Base-by-base conservation (phyloP, 2,797 vertebrate species). In the Crocodylus rhombifer region DNA sequence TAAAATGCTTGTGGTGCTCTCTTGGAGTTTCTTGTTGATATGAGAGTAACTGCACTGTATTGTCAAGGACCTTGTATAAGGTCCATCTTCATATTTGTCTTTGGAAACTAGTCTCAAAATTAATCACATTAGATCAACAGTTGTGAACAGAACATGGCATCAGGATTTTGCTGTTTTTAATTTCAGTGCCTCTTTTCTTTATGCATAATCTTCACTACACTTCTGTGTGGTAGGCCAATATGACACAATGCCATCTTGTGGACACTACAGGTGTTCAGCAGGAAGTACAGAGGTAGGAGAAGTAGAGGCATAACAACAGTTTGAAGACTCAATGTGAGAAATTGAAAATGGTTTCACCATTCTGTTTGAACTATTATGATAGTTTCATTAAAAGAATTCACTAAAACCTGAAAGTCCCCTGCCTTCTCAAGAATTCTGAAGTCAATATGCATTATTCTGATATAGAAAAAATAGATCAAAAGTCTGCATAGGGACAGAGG, bases 11-110 rank as follows among this genome's bases (percentile, higher is more conserved):
- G 30, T 2, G 1, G 55, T 93, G 57, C 62, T 89, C 42, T 65
- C 92, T 74, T 89, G 55, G 74, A 80, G 62, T 73, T 61, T 26
- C 58, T 23, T 67, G 76, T 64, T 92, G 65, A 85, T 92, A 74
- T 71, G 71, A 73, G 55, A 23, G 62, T 57, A 80, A 55, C 18
- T 83, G 77, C 61, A 23, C 14, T 83, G 6, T 14, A 7, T 18
- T 23, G 1, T 3, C 5, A 6, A 78, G 14, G 67, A 80, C 90
- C 42, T 51, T 51, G 42, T 51, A 51, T 51, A 51, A 51, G 42
- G 42, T 10, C 9, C 42, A 51, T 51, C 42, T 51, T 51, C 42
- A 51, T 51, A 51, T 51, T 51, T 51, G 10, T 82, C 28, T 21
- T 5, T 51, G 30, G 69, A 33, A 28, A 51, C 61, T 15, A 1